Conservation (phyloP, 2,797 vertebrate genomes). For the Prunella strophiata region DNA sequence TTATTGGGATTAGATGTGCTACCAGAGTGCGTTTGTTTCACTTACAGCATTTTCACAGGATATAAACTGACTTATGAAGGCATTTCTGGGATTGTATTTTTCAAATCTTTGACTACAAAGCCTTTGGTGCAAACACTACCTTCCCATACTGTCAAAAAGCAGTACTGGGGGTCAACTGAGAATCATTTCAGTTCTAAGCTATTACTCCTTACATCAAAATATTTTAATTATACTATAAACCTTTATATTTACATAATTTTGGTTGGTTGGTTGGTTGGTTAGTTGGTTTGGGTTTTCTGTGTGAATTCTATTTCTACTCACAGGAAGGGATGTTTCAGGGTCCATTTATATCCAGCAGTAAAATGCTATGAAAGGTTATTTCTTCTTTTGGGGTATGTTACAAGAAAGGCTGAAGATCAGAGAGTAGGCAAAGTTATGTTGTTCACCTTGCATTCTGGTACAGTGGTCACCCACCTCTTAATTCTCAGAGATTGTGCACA, state of each 20-base stretch:
- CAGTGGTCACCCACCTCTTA: not conserved
- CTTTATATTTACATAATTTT: not conserved
- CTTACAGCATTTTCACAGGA: not conserved
- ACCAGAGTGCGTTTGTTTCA: not conserved
- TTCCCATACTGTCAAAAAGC: not conserved
- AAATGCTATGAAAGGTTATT: not conserved
- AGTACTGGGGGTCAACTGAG: not conserved
- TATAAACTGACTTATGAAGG: not conserved
- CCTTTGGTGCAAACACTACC: not conserved
- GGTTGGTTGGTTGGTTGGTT: not conserved
- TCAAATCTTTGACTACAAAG: not conserved
- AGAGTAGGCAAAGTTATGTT: not conserved
- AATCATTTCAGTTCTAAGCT: not conserved
- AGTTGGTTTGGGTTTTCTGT: not conserved
- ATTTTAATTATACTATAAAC: not conserved
- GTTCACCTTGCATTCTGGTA: not conserved
- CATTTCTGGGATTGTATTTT: not conserved
- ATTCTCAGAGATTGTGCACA: not conserved
- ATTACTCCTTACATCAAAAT: not conserved
- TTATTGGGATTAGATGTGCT: not conserved
- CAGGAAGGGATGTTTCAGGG: not conserved
- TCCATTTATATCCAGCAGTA: not conserved
- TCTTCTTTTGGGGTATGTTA: not conserved
- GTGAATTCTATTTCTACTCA: not conserved
- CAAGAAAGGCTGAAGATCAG: not conserved